Percentiles rank a stretch among this genome's conserved stretches.
phyloP scores from a whole-genome alignment of 2,113 vertebrate genomes.

The Xiphophorus maculatus region DNA sequence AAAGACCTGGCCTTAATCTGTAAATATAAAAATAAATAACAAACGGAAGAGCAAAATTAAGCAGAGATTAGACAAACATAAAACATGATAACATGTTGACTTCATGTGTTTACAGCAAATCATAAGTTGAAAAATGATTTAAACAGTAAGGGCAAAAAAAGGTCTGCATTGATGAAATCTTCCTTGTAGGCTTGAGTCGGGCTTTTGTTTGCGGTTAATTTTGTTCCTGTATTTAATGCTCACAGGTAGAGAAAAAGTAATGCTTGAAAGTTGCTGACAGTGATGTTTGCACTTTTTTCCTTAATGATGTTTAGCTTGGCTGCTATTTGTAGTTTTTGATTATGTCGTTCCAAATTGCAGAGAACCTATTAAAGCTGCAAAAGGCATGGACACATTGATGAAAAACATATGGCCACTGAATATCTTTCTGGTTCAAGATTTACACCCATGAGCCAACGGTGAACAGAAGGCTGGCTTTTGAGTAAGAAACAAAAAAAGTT shows the following conservation, averaged over 20 bases:
- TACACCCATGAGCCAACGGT: not conserved
- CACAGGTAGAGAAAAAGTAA: not conserved
- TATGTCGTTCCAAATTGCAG: not conserved
- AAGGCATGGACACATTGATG: not conserved
- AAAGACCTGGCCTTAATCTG: not conserved
- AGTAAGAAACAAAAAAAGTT: not conserved
- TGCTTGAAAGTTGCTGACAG: not conserved
- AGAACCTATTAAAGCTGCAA: not conserved
- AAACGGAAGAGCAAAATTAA: slow-evolving; percentile 6
- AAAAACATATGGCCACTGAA: not conserved
- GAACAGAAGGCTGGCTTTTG: not conserved
- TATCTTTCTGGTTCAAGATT: not conserved
- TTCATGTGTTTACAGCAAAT: slow-evolving; percentile 8
- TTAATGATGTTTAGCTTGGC: not conserved
- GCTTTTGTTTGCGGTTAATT: not conserved
- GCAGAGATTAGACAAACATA: slow-evolving; percentile 20
- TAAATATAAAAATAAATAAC: slow-evolving; percentile 3
- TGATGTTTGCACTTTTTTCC: not conserved
- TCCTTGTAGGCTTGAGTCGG: slow-evolving; percentile 2
- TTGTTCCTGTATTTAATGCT: not conserved
- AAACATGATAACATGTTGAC: slow-evolving; percentile 10
- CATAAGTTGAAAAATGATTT: slow-evolving; percentile 13
- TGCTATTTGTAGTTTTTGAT: not conserved
- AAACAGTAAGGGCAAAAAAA: slow-evolving; percentile 5
- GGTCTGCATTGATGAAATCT: slow-evolving; percentile 22